These are phyloP conservation scores for Brevimyrus niger DNA, from an alignment of 2,113 vertebrate species.

Conservation along the genomic window DNA sequence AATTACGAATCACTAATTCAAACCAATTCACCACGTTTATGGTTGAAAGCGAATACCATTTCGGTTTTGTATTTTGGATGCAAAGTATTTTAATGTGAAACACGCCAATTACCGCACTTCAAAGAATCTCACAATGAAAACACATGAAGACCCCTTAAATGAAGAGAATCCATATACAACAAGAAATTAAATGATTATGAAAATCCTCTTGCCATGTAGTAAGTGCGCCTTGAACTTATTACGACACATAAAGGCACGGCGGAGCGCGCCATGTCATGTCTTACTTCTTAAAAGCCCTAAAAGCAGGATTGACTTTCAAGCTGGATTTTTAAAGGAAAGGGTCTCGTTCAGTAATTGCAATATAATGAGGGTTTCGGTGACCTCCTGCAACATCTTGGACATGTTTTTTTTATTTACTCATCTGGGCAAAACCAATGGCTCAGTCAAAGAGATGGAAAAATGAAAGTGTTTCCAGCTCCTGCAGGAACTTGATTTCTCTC, in stretches of 20 bases:
- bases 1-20: neutral
- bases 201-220: conserved; percentile 25
- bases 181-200: conserved; percentile 30
- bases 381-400: conserved; percentile 63
- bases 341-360: conserved; percentile 66
- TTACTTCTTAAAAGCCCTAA: conserved; percentile 44
- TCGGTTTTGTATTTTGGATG: conserved; percentile 18
- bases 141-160: conserved; percentile 20
- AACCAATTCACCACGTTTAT: neutral
- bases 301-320: conserved; percentile 54
- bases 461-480: conserved; percentile 69
- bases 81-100: conserved; percentile 18
- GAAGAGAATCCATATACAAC: conserved; percentile 24
- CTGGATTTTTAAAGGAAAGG: conserved; percentile 49
- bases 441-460: conserved; percentile 77
- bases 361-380: conserved; percentile 71
- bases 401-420: conserved; percentile 73
- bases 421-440: conserved; percentile 64
- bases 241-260: conserved; percentile 25
- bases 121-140: conserved; percentile 21
- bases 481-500: conserved; percentile 70
- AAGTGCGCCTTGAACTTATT: conserved; percentile 41
- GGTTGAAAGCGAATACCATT: conserved; percentile 23
- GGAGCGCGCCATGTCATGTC: conserved; percentile 39
- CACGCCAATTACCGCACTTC: conserved; percentile 16